Conservation (phyloP, 2,888 invertebrate species). For the Ganaspis brasiliensis region DNA sequence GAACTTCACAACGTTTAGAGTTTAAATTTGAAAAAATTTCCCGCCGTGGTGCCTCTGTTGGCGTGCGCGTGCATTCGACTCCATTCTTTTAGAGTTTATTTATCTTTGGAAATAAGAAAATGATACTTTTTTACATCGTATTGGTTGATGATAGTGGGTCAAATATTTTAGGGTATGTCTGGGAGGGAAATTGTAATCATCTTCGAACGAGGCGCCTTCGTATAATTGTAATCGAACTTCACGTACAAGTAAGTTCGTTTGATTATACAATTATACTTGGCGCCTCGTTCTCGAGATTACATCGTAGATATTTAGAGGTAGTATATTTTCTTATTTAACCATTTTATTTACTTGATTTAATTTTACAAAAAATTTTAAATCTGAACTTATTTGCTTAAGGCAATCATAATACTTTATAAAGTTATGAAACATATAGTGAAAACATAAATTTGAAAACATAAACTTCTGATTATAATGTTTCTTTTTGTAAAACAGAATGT, state of each 20-base stretch:
- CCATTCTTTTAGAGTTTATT: not conserved
- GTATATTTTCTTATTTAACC: too few relatives aligned
- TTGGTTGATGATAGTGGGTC: not conserved
- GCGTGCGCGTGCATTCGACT: not conserved
- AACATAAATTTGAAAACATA: too few relatives aligned
- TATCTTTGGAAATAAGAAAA: not conserved
- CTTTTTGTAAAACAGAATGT: too few relatives aligned
- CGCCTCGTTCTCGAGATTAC: constrained; percentile 18
- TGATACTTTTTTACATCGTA: not conserved
- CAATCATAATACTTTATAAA: too few relatives aligned
- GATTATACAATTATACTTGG: not conserved
- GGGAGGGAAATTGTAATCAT: constrained; percentile 56
- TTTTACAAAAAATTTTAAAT: too few relatives aligned
- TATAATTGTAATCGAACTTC: constrained; percentile 58
- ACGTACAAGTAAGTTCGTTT: constrained; percentile 26
- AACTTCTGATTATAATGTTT: too few relatives aligned
- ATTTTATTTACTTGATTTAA: too few relatives aligned
- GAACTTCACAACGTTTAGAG: constrained; percentile 1
- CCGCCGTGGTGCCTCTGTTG: not conserved
- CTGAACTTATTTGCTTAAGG: too few relatives aligned
- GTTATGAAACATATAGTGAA: too few relatives aligned
- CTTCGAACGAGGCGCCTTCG: constrained; percentile 22
- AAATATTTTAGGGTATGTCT: constrained; percentile 46
- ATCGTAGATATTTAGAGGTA: constrained; percentile 1
- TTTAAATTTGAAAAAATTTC: not conserved